Evolutionary conservation across 2,888 invertebrate genomes (phyloP), one percentile per base, ranked within the genome.

Genomic region (Choreutis nemorana): DNA sequence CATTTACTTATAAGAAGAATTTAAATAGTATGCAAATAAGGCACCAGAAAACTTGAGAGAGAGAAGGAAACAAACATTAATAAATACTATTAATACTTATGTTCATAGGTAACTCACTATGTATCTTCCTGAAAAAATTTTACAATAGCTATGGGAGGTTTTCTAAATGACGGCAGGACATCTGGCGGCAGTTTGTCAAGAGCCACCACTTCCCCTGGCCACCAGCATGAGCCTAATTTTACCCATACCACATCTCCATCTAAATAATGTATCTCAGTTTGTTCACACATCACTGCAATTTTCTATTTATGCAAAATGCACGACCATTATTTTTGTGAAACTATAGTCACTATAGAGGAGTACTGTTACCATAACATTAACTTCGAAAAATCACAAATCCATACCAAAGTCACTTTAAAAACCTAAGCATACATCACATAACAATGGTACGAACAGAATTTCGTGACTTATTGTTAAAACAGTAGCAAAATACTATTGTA

Each of bases 171-270:
- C 26, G 70, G 64, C 35, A 86, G 67, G 42, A 89, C 77, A 51
- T 89, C 89, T 42, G 85, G 83, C 13, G 89, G 87, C 31, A 90
- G 67, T 49, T 81, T 81, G 30, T 83, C 83, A 12, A 79, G 58
- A 37, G 82, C 82, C 25, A 84, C 82, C 35, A 92, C 90, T 61
- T 89, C 87, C 7, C 90, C 91, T 14, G 93, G 92, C 93, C 93
- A 93, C 91, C 91, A 93, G 49, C 84, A 86, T 22, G 84, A 81
- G 21, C 89, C 87, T 37, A 91, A 66, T 64, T 91, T 92, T 11
- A 91, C 90, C 92, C 92, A 93, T 38, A 92, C 92, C 48, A 91
- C 81, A 50, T 92, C 90, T 29, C 89, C 89, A 45, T 87, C 86
- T 47, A 81, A 73, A 70, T 87, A 89, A 52, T 60, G 72, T 44